Conservation (phyloP, 2,113 vertebrate genomes). For the Machaerirhynchus nigripectus region DNA sequence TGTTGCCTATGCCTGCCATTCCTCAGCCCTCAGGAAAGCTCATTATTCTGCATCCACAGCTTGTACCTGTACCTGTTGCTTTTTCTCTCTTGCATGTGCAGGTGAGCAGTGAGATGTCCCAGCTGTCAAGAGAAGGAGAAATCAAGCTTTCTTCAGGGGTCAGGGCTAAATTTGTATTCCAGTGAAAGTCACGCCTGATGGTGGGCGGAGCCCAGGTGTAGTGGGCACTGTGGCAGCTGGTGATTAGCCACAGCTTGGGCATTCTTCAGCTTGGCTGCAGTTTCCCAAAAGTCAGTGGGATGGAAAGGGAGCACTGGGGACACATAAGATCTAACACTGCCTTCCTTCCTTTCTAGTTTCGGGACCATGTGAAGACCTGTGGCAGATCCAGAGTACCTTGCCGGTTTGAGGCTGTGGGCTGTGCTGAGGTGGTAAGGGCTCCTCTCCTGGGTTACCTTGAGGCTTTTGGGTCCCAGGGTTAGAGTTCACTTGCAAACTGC, state of each 20-base stretch:
- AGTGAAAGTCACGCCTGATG: not conserved
- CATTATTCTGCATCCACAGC: not conserved
- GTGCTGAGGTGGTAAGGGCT: constrained; percentile 74
- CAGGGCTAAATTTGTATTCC: not conserved
- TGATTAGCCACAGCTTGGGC: not conserved
- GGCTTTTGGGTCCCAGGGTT: not conserved
- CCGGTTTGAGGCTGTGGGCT: constrained; percentile 82
- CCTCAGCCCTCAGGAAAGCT: not conserved
- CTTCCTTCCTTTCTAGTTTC: constrained; percentile 73
- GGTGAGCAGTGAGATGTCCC: not conserved
- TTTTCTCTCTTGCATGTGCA: not conserved
- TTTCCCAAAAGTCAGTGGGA: not conserved
- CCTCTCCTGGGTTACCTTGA: not conserved
- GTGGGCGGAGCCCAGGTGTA: not conserved
- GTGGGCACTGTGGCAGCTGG: not conserved
- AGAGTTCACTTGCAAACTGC: not conserved
- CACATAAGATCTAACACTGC: not conserved
- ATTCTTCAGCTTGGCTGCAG: not conserved
- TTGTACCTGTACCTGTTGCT: not conserved
- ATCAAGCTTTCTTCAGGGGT: not conserved
- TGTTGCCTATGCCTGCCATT: not conserved
- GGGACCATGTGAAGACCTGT: constrained; percentile 80
- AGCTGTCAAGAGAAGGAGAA: not conserved
- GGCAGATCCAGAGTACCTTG: constrained; percentile 80
- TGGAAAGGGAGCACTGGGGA: not conserved